A percentile compares a stretch with the other conserved stretches of the same genome.
Evolutionary conservation across 2,888 invertebrate genomes (phyloP).

Genomic region (Watsonalla binaria): DNA sequence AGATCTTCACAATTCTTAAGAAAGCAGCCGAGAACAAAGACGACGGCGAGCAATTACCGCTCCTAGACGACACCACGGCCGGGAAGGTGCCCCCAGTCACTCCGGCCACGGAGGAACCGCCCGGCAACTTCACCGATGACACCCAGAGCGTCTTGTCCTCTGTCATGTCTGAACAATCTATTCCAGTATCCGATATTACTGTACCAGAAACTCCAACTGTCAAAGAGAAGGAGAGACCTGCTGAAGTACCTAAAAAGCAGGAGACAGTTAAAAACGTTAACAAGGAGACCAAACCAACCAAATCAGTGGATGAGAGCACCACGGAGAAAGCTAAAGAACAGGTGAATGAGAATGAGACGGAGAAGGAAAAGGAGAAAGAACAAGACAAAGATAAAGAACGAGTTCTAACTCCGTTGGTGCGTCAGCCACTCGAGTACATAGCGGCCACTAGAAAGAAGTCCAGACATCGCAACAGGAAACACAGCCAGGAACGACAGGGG

Average conservation of each 20-base stretch:
- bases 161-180: conserved; percentile 84
- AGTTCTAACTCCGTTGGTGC: conserved; percentile 81
- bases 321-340: conserved; percentile 46
- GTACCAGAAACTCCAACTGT: conserved; percentile 75
- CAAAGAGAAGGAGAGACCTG: conserved; percentile 63
- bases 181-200: conserved; percentile 83
- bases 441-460: conserved; percentile 85
- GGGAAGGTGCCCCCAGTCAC: conserved; percentile 83
- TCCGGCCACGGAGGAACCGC: conserved; percentile 81
- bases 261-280: conserved; percentile 36
- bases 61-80: conserved; percentile 81
- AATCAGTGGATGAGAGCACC: conserved; percentile 49
- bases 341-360: conserved; percentile 20
- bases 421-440: conserved; percentile 87
- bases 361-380: conserved; percentile 35
- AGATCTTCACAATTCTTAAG: conserved; percentile 90
- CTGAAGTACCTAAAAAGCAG: conserved; percentile 50
- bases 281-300: conserved; percentile 58
- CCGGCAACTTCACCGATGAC: conserved; percentile 83
- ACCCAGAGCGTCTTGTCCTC: conserved; percentile 87
- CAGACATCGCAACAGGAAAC: conserved; percentile 81
- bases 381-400: conserved; percentile 65
- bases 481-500: conserved; percentile 80
- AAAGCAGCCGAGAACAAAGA: conserved; percentile 91
- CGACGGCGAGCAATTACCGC: conserved; percentile 86